Conservation (phyloP, 2,797 vertebrate genomes). For the Falco columbarius region DNA sequence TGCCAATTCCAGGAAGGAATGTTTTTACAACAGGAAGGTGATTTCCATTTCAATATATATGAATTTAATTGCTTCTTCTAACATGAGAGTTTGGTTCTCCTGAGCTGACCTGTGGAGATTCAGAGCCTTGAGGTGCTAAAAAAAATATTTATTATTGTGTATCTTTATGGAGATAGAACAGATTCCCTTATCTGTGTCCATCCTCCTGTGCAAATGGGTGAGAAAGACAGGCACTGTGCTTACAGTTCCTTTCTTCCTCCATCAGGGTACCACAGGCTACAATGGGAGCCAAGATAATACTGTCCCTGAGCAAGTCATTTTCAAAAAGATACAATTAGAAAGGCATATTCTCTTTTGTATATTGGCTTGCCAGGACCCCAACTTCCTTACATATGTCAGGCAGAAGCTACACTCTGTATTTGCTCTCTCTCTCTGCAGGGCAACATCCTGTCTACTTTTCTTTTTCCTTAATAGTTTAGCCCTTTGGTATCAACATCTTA, state of each 20-base stretch:
- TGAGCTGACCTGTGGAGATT: neutral
- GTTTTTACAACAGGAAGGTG: neutral
- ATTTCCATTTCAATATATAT: neutral
- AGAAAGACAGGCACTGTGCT: neutral
- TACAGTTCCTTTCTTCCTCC: neutral
- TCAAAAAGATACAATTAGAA: neutral
- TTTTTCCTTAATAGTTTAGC: constrained; percentile 24
- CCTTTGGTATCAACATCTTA: constrained; percentile 25
- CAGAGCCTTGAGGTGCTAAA: neutral
- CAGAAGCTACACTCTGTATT: neutral
- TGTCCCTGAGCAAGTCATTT: neutral
- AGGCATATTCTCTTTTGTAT: neutral
- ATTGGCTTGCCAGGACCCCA: neutral
- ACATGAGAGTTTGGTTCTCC: neutral
- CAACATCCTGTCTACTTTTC: neutral
- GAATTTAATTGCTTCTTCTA: neutral
- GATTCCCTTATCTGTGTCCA: neutral
- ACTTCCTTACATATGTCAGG: neutral
- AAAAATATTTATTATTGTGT: neutral
- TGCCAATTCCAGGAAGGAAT: neutral
- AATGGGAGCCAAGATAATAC: neutral
- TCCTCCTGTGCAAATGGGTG: neutral
- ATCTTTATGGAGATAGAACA: neutral
- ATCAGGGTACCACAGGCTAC: neutral
- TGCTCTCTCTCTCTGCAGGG: constrained; percentile 18